Evolutionary conservation across 2,797 vertebrate species (phyloP).

Genomic region (Microchirus variegatus): DNA sequence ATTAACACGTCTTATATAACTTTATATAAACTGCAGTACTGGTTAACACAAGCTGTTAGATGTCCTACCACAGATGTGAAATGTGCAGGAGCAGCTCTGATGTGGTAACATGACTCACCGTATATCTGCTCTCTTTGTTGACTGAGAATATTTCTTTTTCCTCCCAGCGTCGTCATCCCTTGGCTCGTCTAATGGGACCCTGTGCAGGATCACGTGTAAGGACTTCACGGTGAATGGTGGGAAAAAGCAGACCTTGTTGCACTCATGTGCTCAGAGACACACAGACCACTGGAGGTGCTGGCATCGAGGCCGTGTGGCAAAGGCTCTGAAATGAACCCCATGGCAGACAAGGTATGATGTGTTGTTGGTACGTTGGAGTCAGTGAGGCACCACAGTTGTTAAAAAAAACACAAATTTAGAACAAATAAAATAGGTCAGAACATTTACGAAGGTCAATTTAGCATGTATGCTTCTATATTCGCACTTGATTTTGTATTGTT

Average conservation of each 20-base stretch:
- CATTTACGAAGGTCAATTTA: background rate
- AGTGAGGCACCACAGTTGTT: background rate
- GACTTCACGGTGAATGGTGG: slow-evolving; percentile 38
- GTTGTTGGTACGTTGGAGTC: slow-evolving; percentile 20
- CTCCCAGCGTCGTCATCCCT: slow-evolving; percentile 1
- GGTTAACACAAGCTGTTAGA: too few species aligned
- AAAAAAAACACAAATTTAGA: background rate
- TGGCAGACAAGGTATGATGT: too few species aligned
- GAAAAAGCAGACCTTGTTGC: slow-evolving; percentile 45
- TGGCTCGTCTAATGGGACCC: background rate
- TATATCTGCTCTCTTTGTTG: slow-evolving; percentile 41
- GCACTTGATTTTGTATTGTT: too few species aligned
- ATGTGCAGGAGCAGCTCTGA: slow-evolving; percentile 15
- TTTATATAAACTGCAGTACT: too few species aligned
- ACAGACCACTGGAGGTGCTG: slow-evolving; percentile 44
- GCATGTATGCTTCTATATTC: background rate
- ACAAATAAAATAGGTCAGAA: background rate
- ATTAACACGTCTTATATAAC: too few species aligned
- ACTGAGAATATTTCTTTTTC: slow-evolving; percentile 40
- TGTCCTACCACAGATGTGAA: slow-evolving; percentile 25
- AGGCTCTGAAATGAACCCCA: slow-evolving; percentile 55
- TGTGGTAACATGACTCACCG: slow-evolving; percentile 38
- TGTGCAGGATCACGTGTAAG: slow-evolving; percentile 14
- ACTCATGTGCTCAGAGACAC: slow-evolving; percentile 46
- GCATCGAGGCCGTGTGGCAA: slow-evolving; percentile 27